phyloP scores from a whole-genome alignment of 1,140 invertebrate genomes.

The Cydia amplana region DNA sequence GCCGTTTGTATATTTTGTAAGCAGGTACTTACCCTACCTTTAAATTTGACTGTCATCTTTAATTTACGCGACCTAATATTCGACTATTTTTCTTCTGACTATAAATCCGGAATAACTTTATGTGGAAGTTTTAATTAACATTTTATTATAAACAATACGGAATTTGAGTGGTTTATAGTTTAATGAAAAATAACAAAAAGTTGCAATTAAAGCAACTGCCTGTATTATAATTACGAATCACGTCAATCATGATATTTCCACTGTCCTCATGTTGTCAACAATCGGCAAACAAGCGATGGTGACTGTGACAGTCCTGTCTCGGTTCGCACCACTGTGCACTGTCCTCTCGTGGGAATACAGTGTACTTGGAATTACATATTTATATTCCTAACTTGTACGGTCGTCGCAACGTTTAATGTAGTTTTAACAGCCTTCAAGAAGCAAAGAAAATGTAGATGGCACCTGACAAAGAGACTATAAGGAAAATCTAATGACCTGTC shows the following conservation, averaged over 20 bases:
- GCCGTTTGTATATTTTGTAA: no score
- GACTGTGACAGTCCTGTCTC: background rate
- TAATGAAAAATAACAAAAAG: no score
- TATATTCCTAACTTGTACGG: constrained; percentile 46
- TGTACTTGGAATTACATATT: constrained; percentile 50
- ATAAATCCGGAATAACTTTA: no score
- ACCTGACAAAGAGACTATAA: constrained; percentile 41
- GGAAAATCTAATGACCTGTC: constrained; percentile 38
- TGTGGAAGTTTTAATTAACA: no score
- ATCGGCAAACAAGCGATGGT: background rate
- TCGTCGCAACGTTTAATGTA: constrained; percentile 41
- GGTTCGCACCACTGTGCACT: constrained; percentile 34
- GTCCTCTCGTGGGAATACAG: constrained; percentile 50
- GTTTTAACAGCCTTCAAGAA: constrained; percentile 42
- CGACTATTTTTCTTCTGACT: no score
- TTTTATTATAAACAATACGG: no score
- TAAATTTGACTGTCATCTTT: no score
- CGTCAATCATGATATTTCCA: constrained; percentile 18
- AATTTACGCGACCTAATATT: no score
- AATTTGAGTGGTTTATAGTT: no score
- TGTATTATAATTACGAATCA: constrained; percentile 14
- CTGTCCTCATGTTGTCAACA: background rate
- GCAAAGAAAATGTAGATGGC: constrained; percentile 42
- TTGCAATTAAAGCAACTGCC: background rate
- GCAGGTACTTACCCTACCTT: no score